A percentile compares a stretch with the other conserved stretches of the same genome.
phyloP scores from a whole-genome alignment of 2,113 vertebrate genomes.

The Dicrurus megarhynchus region DNA sequence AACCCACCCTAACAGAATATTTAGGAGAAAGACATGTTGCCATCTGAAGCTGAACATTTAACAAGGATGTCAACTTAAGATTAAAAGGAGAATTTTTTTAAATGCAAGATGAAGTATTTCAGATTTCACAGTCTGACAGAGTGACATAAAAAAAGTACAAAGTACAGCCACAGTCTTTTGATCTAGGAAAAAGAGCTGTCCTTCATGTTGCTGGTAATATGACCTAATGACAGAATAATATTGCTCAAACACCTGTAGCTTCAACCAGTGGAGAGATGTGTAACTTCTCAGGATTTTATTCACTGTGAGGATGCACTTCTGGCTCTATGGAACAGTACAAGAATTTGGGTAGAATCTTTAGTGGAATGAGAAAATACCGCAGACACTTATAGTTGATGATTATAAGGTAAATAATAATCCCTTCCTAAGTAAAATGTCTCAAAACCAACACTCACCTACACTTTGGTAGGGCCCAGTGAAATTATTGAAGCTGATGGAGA shows the following conservation, averaged over 20 bases:
- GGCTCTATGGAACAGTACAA: neutral
- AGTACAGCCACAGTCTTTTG: neutral
- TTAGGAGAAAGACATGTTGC: neutral
- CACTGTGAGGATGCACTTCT: fast-evolving
- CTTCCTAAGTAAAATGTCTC: neutral
- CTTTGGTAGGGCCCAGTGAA: neutral
- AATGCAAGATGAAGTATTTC: neutral
- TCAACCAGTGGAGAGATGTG: neutral
- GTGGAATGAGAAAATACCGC: neutral
- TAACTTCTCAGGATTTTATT: neutral
- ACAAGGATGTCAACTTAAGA: neutral
- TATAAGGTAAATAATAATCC: neutral
- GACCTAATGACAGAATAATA: neutral
- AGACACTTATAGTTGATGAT: neutral
- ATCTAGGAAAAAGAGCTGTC: neutral
- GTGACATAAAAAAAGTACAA: neutral
- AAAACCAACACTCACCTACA: neutral
- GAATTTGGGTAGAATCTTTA: neutral
- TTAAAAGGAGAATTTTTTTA: neutral
- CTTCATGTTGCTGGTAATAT: neutral
- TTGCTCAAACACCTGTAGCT: neutral
- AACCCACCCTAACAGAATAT: neutral
- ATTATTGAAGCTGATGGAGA: neutral
- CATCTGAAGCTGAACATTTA: neutral
- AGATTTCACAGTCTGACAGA: neutral